These are phyloP conservation scores for Hedya salicella DNA, from an alignment of 2,888 invertebrate genomes.

Conservation along the genomic window DNA sequence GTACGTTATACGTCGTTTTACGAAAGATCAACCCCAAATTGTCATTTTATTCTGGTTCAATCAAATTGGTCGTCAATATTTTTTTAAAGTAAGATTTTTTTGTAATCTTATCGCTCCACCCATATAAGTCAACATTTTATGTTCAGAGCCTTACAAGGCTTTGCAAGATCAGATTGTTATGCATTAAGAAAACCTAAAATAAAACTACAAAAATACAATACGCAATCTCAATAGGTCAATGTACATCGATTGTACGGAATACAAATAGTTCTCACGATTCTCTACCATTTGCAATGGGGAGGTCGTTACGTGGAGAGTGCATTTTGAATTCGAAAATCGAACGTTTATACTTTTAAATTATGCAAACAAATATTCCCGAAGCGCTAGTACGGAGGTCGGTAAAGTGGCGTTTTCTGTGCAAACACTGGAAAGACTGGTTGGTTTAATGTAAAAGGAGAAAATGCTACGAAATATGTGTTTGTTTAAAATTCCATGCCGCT, in stretches of 20 bases:
- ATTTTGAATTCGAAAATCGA: constrained; percentile 39
- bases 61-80: no score
- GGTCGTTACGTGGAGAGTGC: constrained; percentile 23
- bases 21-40: no score
- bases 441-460: neutral
- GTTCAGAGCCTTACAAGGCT: neutral
- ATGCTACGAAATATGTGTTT: neutral
- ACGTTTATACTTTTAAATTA: constrained; percentile 37
- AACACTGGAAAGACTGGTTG: constrained; percentile 3
- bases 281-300: constrained; percentile 5
- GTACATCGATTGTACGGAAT: neutral
- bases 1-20: no score
- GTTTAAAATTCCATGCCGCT: neutral
- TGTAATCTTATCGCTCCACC: no score
- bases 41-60: no score
- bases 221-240: constrained; percentile 5
- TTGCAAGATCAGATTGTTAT: neutral
- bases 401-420: neutral
- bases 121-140: no score
- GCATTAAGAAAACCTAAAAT: neutral
- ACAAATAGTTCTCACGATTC: constrained; percentile 12
- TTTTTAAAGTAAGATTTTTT: no score
- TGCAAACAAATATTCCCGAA: constrained; percentile 37
- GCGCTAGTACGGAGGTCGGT: constrained; percentile 11
- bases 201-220: neutral